Percentiles rank a stretch among this genome's conserved stretches.
Conservation (phyloP, 1,140 invertebrate species). For the Micrasema minimum region DNA sequence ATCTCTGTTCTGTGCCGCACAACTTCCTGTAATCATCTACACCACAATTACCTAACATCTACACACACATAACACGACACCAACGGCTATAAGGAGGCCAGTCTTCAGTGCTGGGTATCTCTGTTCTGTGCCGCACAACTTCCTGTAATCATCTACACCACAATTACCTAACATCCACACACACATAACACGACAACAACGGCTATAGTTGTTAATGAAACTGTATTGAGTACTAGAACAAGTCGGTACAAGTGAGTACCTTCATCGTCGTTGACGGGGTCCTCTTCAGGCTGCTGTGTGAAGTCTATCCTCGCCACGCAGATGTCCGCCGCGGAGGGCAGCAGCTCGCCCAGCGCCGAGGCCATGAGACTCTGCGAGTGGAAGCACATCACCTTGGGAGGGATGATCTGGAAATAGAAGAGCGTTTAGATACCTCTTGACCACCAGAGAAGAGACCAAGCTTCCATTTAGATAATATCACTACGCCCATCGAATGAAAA, state of each 20-base stretch:
- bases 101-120: background rate
- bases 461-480: background rate
- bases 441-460: background rate
- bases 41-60: background rate
- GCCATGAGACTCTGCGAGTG: slow-evolving; percentile 21
- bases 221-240: too few species aligned
- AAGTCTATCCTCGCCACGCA: slow-evolving; percentile 21
- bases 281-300: background rate
- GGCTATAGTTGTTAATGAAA: too few species aligned
- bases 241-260: background rate
- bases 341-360: background rate
- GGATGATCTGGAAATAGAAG: background rate
- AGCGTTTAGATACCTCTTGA: too few species aligned
- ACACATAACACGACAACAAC: too few species aligned
- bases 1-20: slow-evolving; percentile 1
- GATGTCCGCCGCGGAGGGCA: slow-evolving; percentile 14
- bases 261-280: background rate
- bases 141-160: slow-evolving; percentile 22
- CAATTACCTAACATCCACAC: too few species aligned
- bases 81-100: background rate
- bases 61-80: too few species aligned
- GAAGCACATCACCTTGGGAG: slow-evolving; percentile 4
- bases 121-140: background rate
- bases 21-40: slow-evolving; percentile 29
- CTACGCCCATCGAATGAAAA: too few species aligned